phyloP scores from a whole-genome alignment of 2,888 invertebrate species.

The Salpingus planirostris region DNA sequence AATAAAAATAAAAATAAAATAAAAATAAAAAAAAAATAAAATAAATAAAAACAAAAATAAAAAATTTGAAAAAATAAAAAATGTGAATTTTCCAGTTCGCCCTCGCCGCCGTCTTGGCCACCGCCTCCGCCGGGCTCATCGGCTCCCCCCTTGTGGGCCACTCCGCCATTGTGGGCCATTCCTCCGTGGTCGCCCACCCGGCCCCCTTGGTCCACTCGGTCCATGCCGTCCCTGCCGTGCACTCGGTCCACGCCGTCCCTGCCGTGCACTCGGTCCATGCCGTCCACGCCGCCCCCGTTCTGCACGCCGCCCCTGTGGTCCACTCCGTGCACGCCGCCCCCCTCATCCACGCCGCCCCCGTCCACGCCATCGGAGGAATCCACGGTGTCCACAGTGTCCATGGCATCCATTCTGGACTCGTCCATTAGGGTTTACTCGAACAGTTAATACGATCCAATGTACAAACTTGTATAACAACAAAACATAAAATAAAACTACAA shows the following conservation, averaged over 20 bases:
- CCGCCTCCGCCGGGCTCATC: constrained; percentile 19
- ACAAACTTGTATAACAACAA: too few relatives aligned
- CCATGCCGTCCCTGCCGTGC: constrained; percentile 26
- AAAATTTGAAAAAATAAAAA: too few relatives aligned
- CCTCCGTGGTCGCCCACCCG: constrained; percentile 18
- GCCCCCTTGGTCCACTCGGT: constrained; percentile 27
- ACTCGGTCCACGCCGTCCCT: constrained; percentile 18
- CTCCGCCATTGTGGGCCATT: constrained; percentile 25
- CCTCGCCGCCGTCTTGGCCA: constrained; percentile 20
- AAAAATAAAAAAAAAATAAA: too few relatives aligned
- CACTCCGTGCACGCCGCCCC: constrained; percentile 28
- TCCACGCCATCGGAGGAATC: too few relatives aligned
- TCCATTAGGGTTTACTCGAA: too few relatives aligned
- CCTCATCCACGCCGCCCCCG: constrained; percentile 24
- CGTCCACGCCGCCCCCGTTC: constrained; percentile 21
- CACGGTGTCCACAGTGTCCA: too few relatives aligned
- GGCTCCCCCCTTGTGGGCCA: constrained; percentile 18
- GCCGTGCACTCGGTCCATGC: constrained; percentile 16
- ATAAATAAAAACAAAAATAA: too few relatives aligned
- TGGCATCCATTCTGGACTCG: too few relatives aligned
- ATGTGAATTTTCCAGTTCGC: constrained; percentile 13
- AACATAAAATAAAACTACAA: too few relatives aligned
- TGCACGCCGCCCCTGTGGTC: constrained; percentile 25
- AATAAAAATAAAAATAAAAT: too few relatives aligned
- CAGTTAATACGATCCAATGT: too few relatives aligned